Evolutionary conservation across 2,113 vertebrate species (phyloP), one percentile per base, ranked within the genome.

Genomic region (Chlamydotis undulata): DNA sequence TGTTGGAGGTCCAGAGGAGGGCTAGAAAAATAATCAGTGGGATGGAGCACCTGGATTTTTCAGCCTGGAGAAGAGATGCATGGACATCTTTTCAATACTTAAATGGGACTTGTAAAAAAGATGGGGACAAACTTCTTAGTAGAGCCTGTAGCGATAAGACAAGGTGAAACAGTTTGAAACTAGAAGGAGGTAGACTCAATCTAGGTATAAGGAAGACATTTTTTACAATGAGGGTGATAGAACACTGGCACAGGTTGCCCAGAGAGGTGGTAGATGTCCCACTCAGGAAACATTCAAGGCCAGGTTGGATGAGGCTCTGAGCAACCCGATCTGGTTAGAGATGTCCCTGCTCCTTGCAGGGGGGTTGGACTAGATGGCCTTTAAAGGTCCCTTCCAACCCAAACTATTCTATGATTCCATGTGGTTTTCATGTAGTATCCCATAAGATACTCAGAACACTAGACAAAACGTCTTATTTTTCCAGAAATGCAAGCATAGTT

Each of bases 111-210:
- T 47, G 5, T 4, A 37, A 29, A 4, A 78, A 63, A 45, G 9
- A 43, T 18, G 5, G 7, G 3, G 12, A 43, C 14, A 67, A 6
- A 60, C 3, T 5, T 56, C 49, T 55, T 43, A 89, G 33, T 1
- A 82, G 37, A n/a, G 10, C 3, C 33, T 19, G 7, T 31, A 7
- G 19, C 3, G 1, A n/a, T 2, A 55, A 9, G 12, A 26, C 10
- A 77, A 90, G 4, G 6, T 8, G 2, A 29, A 29, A 52, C 26
- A 25, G 50, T 25, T 52, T 52, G 24, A 52, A 52, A 52, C 24
- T 49, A 49, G 49, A 52, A 52, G 26, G 29, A 28, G 26, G 26
- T 55, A 29, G 15, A 55, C 29, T 55, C 10, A 55, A 28, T 17
- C 28, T 55, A 29, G 28, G 10, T 55, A 10, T 26, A 55, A 55